These are phyloP conservation scores for Adelges cooleyi DNA, from an alignment of 1,140 invertebrate genomes.

Conservation along the genomic window DNA sequence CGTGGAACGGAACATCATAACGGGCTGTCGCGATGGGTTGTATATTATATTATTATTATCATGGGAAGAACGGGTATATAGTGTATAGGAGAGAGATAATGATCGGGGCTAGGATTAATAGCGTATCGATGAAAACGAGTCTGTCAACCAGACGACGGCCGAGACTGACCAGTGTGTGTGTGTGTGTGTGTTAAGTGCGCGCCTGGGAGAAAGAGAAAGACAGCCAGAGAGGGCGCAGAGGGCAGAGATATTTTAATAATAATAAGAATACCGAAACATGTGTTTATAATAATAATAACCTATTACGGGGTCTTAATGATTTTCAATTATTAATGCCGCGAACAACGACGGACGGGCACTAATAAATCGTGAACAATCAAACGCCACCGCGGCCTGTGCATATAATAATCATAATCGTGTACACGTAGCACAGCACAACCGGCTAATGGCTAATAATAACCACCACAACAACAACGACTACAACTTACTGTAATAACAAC, in stretches of 20 bases:
- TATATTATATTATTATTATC: too few species aligned
- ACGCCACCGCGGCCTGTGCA: too few species aligned
- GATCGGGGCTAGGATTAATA: conserved; percentile 21
- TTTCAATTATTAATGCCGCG: conserved; percentile 26
- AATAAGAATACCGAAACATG: conserved; percentile 11
- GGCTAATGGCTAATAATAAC: background rate
- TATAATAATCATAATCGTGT: background rate
- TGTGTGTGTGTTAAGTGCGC: too few species aligned
- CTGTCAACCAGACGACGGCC: conserved; percentile 12
- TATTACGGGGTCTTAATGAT: conserved; percentile 26
- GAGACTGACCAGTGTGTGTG: background rate
- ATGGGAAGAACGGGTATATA: too few species aligned
- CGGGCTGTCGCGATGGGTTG: too few species aligned
- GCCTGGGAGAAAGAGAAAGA: background rate
- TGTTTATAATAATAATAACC: conserved; percentile 26
- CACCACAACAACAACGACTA: too few species aligned
- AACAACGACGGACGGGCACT: conserved; percentile 15
- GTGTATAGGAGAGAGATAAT: background rate
- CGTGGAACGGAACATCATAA: too few species aligned
- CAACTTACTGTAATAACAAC: background rate
- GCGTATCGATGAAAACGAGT: conserved; percentile 28
- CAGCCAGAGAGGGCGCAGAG: background rate
- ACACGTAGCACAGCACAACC: background rate
- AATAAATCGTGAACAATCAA: conserved; percentile 23
- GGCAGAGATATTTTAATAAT: background rate